Conservation (phyloP, 2,797 vertebrate species). For the Decapterus maruadsi region DNA sequence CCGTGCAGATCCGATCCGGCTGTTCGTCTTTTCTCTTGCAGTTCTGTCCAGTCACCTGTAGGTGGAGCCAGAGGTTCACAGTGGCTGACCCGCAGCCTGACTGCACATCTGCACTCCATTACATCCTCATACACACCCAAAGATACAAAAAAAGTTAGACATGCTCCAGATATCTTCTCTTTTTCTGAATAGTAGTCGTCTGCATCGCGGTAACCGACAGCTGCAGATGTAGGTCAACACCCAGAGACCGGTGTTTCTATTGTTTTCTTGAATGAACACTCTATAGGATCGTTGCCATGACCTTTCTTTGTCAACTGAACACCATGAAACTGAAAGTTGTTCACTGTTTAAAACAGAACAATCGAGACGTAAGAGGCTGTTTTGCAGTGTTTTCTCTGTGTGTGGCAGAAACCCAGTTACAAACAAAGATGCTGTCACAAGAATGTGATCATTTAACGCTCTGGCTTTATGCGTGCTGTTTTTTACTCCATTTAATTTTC, state of each 20-base stretch:
- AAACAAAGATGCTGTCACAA: not conserved
- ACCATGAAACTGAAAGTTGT: not conserved
- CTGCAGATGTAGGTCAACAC: not conserved
- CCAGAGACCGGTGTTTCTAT: not conserved
- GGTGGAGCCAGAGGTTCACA: slow-evolving; percentile 68
- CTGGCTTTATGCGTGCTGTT: not conserved
- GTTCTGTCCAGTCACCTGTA: slow-evolving; percentile 40
- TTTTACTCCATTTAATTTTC: not conserved
- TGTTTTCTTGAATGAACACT: no score
- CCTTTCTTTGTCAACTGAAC: not conserved
- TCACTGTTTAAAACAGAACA: slow-evolving; percentile 22
- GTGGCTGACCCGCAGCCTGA: not conserved
- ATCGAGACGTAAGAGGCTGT: slow-evolving; percentile 16
- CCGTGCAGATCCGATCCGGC: no score
- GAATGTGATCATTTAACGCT: not conserved
- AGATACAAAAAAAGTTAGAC: slow-evolving; percentile 25
- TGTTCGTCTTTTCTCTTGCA: slow-evolving; percentile 6
- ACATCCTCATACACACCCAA: slow-evolving; percentile 39
- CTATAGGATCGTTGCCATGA: not conserved
- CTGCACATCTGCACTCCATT: slow-evolving; percentile 61
- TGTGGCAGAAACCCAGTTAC: not conserved
- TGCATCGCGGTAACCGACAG: not conserved
- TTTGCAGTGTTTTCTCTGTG: not conserved
- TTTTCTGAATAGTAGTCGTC: slow-evolving; percentile 2
- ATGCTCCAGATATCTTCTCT: slow-evolving; percentile 44